phyloP scores from a whole-genome alignment of 2,113 vertebrate species.

The Chaetodon trifascialis region DNA sequence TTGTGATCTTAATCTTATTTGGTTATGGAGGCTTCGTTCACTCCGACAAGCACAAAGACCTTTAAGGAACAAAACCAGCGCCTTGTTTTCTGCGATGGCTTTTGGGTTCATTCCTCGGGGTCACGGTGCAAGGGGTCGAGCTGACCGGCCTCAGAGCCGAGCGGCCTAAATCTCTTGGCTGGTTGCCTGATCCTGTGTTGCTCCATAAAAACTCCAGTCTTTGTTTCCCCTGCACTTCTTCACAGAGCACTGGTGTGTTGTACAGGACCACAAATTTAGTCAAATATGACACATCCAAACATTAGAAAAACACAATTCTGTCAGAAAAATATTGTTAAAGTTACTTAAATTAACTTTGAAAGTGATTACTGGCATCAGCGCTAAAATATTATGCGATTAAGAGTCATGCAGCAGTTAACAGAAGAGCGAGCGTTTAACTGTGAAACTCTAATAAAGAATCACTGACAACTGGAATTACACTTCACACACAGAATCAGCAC shows the following conservation, averaged over 20 bases:
- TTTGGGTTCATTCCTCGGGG: conserved; percentile 24
- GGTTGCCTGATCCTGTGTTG: background rate
- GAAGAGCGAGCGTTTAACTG: too few species aligned
- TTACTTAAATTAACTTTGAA: background rate
- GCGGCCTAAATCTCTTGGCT: conserved; percentile 42
- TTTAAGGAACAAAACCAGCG: conserved; percentile 13
- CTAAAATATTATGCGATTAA: background rate
- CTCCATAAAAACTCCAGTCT: conserved; percentile 12
- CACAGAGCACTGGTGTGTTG: background rate
- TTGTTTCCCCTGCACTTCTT: background rate
- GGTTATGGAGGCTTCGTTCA: conserved; percentile 69
- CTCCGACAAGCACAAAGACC: conserved; percentile 54
- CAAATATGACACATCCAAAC: background rate
- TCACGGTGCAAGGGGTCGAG: conserved; percentile 50
- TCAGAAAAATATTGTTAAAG: background rate
- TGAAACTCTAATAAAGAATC: too few species aligned
- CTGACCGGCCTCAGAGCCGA: conserved; percentile 5
- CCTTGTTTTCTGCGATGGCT: conserved; percentile 4
- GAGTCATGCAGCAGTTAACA: background rate
- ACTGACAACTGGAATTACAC: too few species aligned
- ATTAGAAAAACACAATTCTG: background rate
- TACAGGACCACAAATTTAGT: background rate
- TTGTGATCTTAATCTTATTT: conserved; percentile 81
- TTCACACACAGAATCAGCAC: too few species aligned
- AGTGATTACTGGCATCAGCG: background rate